Evolutionary conservation across 2,113 vertebrate species (phyloP).

Genomic region (Cebus imitator): DNA sequence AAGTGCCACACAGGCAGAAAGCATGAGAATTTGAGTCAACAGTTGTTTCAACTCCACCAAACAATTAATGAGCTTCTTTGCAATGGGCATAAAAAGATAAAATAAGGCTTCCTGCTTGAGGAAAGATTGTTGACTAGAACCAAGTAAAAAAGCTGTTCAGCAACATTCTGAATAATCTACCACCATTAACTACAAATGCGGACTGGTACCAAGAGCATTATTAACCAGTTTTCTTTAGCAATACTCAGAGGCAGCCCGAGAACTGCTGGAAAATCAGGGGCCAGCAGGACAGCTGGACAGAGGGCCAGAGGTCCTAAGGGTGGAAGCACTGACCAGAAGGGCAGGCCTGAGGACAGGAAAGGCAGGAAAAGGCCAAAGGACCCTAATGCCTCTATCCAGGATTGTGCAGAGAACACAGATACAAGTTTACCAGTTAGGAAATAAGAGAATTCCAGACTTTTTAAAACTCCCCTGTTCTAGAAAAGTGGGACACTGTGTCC

Average conservation of each 20-base stretch:
- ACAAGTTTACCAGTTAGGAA: neutral
- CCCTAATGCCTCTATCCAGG: neutral
- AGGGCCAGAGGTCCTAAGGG: neutral
- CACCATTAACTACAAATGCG: neutral
- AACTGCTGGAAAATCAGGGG: neutral
- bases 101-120: neutral
- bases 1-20: neutral
- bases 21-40: neutral
- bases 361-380: neutral
- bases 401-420: neutral
- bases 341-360: neutral
- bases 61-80: constrained; percentile 38
- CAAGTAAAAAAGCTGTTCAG: neutral
- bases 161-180: neutral
- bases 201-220: neutral
- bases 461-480: neutral
- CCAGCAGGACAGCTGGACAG: neutral
- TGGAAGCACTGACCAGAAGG: neutral
- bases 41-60: neutral
- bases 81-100: neutral
- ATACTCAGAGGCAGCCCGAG: neutral
- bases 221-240: neutral
- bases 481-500: constrained; percentile 57
- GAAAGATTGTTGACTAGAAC: neutral
- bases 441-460: neutral